phyloP scores from a whole-genome alignment of 2,888 invertebrate species.

The Melikaiella ostensackeni region DNA sequence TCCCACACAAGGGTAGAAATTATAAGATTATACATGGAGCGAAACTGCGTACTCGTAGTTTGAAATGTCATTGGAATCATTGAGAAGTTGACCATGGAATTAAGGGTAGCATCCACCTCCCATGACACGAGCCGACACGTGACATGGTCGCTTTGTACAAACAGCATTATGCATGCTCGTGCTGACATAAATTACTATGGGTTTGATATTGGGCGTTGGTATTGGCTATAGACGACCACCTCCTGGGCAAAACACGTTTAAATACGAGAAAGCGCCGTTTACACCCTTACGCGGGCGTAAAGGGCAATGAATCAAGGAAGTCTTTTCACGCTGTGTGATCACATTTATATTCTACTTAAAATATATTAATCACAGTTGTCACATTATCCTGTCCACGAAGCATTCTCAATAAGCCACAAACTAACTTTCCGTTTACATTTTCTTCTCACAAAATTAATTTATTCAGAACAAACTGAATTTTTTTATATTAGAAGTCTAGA shows the following conservation, averaged over 20 bases:
- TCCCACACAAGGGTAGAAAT: no score
- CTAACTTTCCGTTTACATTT: not conserved
- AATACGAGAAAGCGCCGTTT: conserved; percentile 34
- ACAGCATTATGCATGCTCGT: conserved; percentile 76
- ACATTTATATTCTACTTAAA: conserved; percentile 44
- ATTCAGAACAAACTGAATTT: no score
- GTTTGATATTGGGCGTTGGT: conserved; percentile 72
- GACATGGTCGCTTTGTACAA: conserved; percentile 71
- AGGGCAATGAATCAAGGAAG: conserved; percentile 47
- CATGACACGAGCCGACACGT: conserved; percentile 74
- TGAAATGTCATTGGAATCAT: not conserved
- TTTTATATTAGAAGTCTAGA: no score
- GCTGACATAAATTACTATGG: conserved; percentile 76
- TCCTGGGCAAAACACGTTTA: conserved; percentile 67
- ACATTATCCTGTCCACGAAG: conserved; percentile 5
- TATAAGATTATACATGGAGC: not conserved
- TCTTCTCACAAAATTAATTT: not conserved
- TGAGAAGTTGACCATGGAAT: conserved; percentile 31
- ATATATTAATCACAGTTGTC: conserved; percentile 37
- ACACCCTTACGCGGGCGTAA: conserved; percentile 24
- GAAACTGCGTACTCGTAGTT: conserved; percentile 3
- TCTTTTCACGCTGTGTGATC: conserved; percentile 41
- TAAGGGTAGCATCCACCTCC: conserved; percentile 32
- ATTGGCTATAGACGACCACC: conserved; percentile 66
- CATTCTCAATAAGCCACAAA: conserved; percentile 21